phyloP scores from a whole-genome alignment of 2,888 invertebrate species.

The Copidosoma aretas region DNA sequence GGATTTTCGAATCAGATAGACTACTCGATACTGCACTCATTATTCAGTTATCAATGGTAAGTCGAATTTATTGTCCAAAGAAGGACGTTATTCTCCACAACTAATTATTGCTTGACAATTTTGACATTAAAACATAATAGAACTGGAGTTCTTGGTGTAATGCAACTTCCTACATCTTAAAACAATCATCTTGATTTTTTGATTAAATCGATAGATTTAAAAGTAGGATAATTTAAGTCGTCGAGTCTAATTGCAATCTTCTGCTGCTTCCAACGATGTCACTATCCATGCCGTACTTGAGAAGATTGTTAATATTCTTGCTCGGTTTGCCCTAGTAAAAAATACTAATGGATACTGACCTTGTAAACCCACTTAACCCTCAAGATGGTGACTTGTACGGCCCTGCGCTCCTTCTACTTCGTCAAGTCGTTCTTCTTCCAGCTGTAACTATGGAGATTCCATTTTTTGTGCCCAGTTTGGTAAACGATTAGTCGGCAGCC shows the following conservation, averaged over 20 bases:
- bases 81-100: no score
- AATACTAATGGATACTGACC: conserved; percentile 77
- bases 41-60: no score
- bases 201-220: no score
- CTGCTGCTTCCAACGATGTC: conserved; percentile 73
- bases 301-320: conserved; percentile 74
- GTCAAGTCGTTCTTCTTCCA: conserved; percentile 81
- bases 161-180: no score
- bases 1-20: no score
- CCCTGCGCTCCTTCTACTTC: conserved; percentile 85
- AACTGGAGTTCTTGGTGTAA: no score
- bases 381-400: conserved; percentile 84
- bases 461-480: conserved; percentile 66
- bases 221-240: no score
- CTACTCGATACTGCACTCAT: no score
- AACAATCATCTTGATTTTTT: no score
- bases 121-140: no score
- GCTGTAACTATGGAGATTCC: conserved; percentile 77
- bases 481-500: conserved; percentile 64
- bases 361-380: conserved; percentile 75
- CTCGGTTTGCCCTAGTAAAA: conserved; percentile 72
- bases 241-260: conserved; percentile 76
- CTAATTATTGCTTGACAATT: no score
- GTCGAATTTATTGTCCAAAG: no score
- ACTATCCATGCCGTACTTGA: conserved; percentile 70